Evolutionary conservation across 1,140 invertebrate genomes (phyloP).

Genomic region (Bombyx mori): ASM3026992v2 NC_085135.1:9922501-9923000

Average conservation of each 20-base stretch:
- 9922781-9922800: conserved; percentile 11
- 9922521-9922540: neutral
- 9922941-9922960: too few species aligned
- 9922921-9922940: too few species aligned
- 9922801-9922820: conserved; percentile 47
- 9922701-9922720: conserved; percentile 20
- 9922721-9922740: conserved; percentile 15
- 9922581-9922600: neutral
- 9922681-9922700: conserved; percentile 29
- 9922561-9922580: neutral
- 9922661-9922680: conserved; percentile 18
- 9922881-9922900: too few species aligned
- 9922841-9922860: conserved; percentile 38
- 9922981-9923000: too few species aligned
- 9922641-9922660: conserved; percentile 15
- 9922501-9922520: neutral
- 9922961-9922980: too few species aligned
- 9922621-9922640: conserved; percentile 16
- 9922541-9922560: neutral
- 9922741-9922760: conserved; percentile 11
- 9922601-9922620: conserved; percentile 21
- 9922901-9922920: too few species aligned
- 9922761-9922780: conserved; percentile 14
- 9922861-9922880: conserved; percentile 20
- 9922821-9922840: conserved; percentile 35